Base-by-base conservation (phyloP, 2,113 vertebrate species). In the Paedocypris sp. region DNA sequence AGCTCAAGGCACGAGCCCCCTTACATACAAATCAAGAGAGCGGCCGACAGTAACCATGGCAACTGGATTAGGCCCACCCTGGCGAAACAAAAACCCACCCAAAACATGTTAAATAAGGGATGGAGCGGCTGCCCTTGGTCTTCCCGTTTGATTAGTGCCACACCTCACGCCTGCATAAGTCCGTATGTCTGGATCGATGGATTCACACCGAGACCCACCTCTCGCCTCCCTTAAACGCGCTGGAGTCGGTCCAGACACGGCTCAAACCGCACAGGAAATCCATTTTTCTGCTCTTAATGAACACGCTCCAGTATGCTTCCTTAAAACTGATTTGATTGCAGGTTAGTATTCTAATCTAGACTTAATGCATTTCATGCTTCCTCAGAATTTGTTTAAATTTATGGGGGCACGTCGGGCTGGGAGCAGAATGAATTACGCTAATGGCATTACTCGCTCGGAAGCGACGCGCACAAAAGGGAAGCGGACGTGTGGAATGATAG, bases 1-100 rank as follows among this genome's bases (percentile, higher is more conserved):
- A 20, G 35, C 66, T 59, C 49, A 63, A 63, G 41, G 36, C 18
- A 16, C 26, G 29, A 38, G 41, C 26, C 22, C 54, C 43, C 49
- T 41, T 31, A 60, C 67, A 60, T 56, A 59, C 52, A 63, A 51
- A 61, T 36, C 15, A 46, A 51, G 28, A 32, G 31, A 5, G 32
- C 6, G 19, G 9, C 33, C 16, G 31, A 11, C 19, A 11, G 16
- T 42, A 18, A 50, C 45, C 42, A 61, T 31, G 46, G 33, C 11
- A 47, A 62, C 25, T 32, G 50, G 26, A 67, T 56, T 56, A 49
- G 35, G 43, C 46, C 28, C 35, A 56, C 59, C 53, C 33, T 41
- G 50, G 18, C 39, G 5, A 20, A 41, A 39, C 46, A 22, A 41
- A n/a, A 48, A 22, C 25, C 25, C 25, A 20, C 25, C 36, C 13